Evolutionary conservation across 2,797 vertebrate genomes (phyloP), one percentile per base, ranked within the genome.

Genomic region (Threskiornis aethiopicus): DNA sequence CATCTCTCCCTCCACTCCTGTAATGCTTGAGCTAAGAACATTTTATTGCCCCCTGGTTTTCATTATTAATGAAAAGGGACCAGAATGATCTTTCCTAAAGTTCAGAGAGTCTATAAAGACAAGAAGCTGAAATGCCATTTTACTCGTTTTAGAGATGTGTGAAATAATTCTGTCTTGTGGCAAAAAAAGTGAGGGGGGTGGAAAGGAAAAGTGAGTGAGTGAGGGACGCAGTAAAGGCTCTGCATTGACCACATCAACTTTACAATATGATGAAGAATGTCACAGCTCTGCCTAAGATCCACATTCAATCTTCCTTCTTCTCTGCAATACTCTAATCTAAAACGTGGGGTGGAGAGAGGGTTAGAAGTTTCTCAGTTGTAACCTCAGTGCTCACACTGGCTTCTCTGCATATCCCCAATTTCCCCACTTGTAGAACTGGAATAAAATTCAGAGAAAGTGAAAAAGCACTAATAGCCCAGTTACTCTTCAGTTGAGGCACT

Each of bases 11-110:
- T 47, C 79, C 33, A 5, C 37, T 93, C 96, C 97, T 90, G 46
- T 90, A 96, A 89, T 77, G 95, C 92, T 97, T 49, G 21, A 88
- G 75, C 91, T 97, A 97, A 97, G 98, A 98, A 97, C 98, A 97
- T 98, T 98, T 98, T 98, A 98, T 98, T 98, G 98, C 98, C 98
- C 98, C 97, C 96, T 98, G 97, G 97, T 98, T 98, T 98, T 98
- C 98, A 98, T 98, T 98, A 98, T 98, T 98, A 98, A 98, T 98
- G 98, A 98, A 98, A 98, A 98, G 98, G 98, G 98, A 98, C 98
- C 96, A 95, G 98, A 97, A 98, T 98, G 98, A 98, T 98, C 98
- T 98, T 98, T 98, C 98, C 95, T 97, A 98, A 98, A 98, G 98
- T 98, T 98, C 98, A 98, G 98, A 98, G 97, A 98, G 98, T 98